Percentiles rank a stretch among this genome's conserved stretches.
Conservation (phyloP, 1,140 invertebrate species). For the Zeugodacus cucurbitae region DNA sequence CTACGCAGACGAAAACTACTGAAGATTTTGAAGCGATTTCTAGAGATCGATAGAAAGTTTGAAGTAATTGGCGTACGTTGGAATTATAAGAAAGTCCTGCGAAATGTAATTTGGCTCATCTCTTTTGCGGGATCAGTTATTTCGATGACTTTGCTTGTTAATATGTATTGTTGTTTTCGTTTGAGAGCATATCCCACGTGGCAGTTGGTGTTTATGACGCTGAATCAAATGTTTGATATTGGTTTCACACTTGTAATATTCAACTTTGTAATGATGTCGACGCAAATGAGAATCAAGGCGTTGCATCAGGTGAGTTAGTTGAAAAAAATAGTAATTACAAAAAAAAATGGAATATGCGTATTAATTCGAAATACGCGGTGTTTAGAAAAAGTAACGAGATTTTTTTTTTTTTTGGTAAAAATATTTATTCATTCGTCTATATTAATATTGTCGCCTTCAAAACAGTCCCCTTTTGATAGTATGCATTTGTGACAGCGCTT, state of each 20-base stretch:
- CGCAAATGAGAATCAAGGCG: background rate
- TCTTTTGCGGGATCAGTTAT: background rate
- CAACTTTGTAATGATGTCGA: conserved; percentile 4
- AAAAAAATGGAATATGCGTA: too few relatives aligned
- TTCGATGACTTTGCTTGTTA: background rate
- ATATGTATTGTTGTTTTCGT: background rate
- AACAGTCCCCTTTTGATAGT: too few relatives aligned
- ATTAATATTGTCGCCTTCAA: too few relatives aligned
- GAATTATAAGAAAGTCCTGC: conserved; percentile 57
- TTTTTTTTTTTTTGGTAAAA: too few relatives aligned
- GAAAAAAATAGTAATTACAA: too few relatives aligned
- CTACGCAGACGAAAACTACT: conserved; percentile 54
- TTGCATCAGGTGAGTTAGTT: conserved; percentile 42
- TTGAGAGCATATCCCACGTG: conserved; percentile 37
- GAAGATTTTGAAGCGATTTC: conserved; percentile 51
- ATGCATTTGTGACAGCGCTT: too few relatives aligned
- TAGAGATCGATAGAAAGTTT: conserved; percentile 54
- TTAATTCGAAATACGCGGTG: too few relatives aligned
- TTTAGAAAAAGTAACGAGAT: too few relatives aligned
- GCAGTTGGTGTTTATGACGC: background rate
- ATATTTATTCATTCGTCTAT: too few relatives aligned
- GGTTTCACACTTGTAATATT: background rate
- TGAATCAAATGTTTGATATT: conserved; percentile 24
- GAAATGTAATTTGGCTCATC: conserved; percentile 37
- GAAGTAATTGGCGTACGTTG: conserved; percentile 51